These are phyloP conservation scores for Ladona fulva DNA, from an alignment of 1,140 invertebrate species.

Conservation along the genomic window DNA sequence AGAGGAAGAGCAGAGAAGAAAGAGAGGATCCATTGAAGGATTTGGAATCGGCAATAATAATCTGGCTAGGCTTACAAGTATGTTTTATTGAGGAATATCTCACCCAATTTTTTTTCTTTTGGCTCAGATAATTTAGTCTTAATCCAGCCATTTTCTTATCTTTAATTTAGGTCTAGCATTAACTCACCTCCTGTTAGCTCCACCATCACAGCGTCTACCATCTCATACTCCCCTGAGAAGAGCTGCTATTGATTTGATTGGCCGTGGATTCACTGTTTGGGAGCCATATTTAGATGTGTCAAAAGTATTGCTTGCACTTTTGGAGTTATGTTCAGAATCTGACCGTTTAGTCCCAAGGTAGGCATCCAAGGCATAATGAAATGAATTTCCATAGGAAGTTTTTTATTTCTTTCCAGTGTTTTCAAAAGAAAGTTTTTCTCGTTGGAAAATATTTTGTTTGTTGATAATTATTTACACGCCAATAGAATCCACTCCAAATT, in stretches of 20 bases:
- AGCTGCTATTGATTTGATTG: slow-evolving; percentile 93
- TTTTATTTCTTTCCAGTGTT: too few species aligned
- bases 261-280: slow-evolving; percentile 96
- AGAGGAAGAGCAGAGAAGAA: slow-evolving; percentile 49
- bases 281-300: slow-evolving; percentile 97
- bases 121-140: background rate
- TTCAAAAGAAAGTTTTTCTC: too few species aligned
- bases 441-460: too few species aligned
- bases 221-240: slow-evolving; percentile 80
- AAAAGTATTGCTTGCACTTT: slow-evolving; percentile 76
- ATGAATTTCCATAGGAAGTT: too few species aligned
- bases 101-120: background rate
- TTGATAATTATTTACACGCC: too few species aligned
- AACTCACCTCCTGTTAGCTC: slow-evolving; percentile 84
- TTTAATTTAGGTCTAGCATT: slow-evolving; percentile 63
- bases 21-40: slow-evolving; percentile 72
- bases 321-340: slow-evolving; percentile 90
- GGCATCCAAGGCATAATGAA: background rate
- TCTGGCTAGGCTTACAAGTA: slow-evolving; percentile 80
- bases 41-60: slow-evolving; percentile 88
- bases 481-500: too few species aligned
- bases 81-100: slow-evolving; percentile 18
- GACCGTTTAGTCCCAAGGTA: slow-evolving; percentile 79
- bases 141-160: slow-evolving; percentile 4
- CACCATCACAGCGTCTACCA: slow-evolving; percentile 69